Conservation (phyloP, 2,888 invertebrate species). For the Agrotis puta region DNA sequence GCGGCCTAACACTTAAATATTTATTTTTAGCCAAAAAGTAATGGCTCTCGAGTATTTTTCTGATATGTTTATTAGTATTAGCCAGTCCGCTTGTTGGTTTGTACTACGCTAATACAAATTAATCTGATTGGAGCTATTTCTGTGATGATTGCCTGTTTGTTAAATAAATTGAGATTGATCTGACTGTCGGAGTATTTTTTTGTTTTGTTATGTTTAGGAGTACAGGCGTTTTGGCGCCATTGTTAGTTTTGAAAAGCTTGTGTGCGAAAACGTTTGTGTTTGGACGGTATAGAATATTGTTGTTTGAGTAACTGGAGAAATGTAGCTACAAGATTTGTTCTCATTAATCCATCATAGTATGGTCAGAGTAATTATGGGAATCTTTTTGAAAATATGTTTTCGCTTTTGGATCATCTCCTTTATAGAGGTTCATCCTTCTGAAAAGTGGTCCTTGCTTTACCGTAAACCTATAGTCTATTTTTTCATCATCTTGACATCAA, state of each 20-base stretch:
- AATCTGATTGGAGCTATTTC: slow-evolving; percentile 34
- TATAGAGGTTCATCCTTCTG: too few species aligned
- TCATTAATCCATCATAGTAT: too few species aligned
- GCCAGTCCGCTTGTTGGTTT: slow-evolving; percentile 13
- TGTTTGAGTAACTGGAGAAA: too few species aligned
- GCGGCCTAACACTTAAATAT: slow-evolving; percentile 22
- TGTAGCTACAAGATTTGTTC: too few species aligned
- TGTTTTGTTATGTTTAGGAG: not conserved
- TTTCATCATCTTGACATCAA: too few species aligned
- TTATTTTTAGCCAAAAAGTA: slow-evolving; percentile 35
- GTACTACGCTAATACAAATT: slow-evolving; percentile 26
- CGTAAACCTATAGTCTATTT: too few species aligned
- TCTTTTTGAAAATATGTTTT: too few species aligned
- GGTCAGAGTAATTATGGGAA: too few species aligned
- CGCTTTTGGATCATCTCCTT: too few species aligned
- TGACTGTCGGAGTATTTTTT: not conserved
- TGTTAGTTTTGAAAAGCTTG: not conserved
- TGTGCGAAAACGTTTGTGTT: too few species aligned
- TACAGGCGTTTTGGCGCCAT: not conserved
- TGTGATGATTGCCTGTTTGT: slow-evolving; percentile 10
- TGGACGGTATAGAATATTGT: too few species aligned
- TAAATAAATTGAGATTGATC: slow-evolving; percentile 30
- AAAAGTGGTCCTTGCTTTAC: too few species aligned
- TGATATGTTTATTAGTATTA: slow-evolving; percentile 47
- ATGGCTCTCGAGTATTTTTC: slow-evolving; percentile 30